Percentiles rank a stretch among this genome's conserved stretches.
These are phyloP conservation scores for Machaerirhynchus nigripectus DNA, from an alignment of 2,113 vertebrate species.

Conservation along the genomic window DNA sequence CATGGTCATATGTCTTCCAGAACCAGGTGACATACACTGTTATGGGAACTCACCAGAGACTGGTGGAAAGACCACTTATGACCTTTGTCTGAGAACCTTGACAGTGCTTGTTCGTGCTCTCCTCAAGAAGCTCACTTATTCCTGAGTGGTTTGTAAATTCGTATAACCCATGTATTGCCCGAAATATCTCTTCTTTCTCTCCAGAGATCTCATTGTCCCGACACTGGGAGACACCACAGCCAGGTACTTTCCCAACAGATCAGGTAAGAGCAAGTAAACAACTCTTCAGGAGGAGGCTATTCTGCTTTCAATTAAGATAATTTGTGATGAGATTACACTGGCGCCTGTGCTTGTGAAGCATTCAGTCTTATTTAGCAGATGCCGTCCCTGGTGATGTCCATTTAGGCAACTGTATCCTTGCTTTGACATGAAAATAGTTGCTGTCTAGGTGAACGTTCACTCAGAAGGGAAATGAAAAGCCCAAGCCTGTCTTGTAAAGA, in stretches of 20 bases:
- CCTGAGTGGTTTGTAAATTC: neutral
- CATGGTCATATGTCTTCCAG: neutral
- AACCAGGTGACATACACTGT: neutral
- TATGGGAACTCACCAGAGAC: neutral
- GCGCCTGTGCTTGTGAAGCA: neutral
- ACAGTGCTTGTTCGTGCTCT: neutral
- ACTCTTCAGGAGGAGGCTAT: neutral
- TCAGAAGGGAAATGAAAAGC: neutral
- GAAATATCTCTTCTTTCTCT: neutral
- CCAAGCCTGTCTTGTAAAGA: neutral
- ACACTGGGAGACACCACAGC: neutral
- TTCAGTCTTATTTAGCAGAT: neutral
- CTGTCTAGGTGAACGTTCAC: neutral
- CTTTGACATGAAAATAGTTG: neutral
- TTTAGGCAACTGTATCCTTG: neutral
- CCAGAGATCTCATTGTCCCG: neutral
- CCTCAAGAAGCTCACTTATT: neutral
- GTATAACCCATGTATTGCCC: neutral
- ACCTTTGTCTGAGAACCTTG: neutral
- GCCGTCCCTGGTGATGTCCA: neutral
- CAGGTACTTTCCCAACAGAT: constrained; percentile 42
- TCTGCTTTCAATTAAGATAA: constrained; percentile 27
- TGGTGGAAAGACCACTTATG: neutral
- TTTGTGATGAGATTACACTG: constrained; percentile 4
- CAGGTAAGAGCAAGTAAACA: neutral